Evolutionary conservation across 2,888 invertebrate species (phyloP), one percentile per base, ranked within the genome.

Genomic region (Odontocerum albicorne): DNA sequence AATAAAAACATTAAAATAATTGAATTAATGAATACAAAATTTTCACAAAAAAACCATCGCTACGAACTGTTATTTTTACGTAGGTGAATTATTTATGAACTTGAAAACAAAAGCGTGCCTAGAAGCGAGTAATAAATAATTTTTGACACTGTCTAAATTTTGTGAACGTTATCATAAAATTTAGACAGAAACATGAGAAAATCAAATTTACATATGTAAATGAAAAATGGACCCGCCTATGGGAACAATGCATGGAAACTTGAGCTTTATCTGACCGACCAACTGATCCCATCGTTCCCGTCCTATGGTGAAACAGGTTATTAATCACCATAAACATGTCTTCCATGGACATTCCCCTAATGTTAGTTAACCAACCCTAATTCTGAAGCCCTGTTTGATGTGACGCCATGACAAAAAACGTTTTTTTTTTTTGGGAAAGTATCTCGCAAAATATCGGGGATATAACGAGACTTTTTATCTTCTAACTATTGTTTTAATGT

Each of bases 241-340:
- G 42, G 42, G 42, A 15, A 16, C n/a, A 6, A 4, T 8, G 12
- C 8, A 15, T 44, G 21, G 20, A 38, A 15, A 38, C n/a, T 16
- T n/a, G 17, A 19, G n/a, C 10, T 20, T 49, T 49, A 49, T 49
- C 42, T 35, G 39, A 51, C 31, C 44, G 17, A 16, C 36, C 17
- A 4, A 15, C 31, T 13, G 20, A 27, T 17, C 43, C 45, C 42
- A n/a, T n/a, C n/a, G n/a, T n/a, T n/a, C 43, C 38, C 39, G 51
- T 31, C 49, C 44, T 39, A 42, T 55, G 35, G 51, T 40, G 57
- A 44, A 59, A 59, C 59, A 57, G 35, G 59, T 51, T 55, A 59
- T 61, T 59, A 61, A 61, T 61, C 61, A 59, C 50, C 57, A 61
- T 61, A 61, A 61, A 61, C 55, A 60, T 61, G 61, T 61, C 61